A percentile compares a stretch with the other conserved stretches of the same genome.
Evolutionary conservation across 1,140 invertebrate genomes (phyloP).

Genomic region (Trichoplusia ni): DNA sequence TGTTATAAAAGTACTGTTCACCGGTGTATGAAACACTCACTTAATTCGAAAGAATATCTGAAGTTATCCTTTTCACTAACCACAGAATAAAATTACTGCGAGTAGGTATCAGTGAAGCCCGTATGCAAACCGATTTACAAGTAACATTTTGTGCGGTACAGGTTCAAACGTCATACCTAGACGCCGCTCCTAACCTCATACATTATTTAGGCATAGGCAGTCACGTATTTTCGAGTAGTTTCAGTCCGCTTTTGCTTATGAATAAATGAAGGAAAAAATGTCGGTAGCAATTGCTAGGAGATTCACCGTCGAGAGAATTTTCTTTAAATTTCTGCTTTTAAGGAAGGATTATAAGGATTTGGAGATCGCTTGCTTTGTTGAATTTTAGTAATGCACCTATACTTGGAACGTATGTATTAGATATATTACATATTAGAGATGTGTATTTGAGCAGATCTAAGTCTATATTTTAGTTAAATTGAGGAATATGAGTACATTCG

Average conservation of each 20-base stretch:
- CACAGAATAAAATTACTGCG: too few relatives aligned
- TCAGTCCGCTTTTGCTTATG: slow-evolving; percentile 68
- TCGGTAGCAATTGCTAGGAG: slow-evolving; percentile 61
- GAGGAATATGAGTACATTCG: too few relatives aligned
- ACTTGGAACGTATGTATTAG: too few relatives aligned
- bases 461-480: too few relatives aligned
- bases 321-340: slow-evolving; percentile 41
- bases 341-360: slow-evolving; percentile 12
- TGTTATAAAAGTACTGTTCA: too few relatives aligned
- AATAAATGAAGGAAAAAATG: slow-evolving; percentile 73
- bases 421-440: too few relatives aligned
- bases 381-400: too few relatives aligned
- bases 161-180: slow-evolving; percentile 28
- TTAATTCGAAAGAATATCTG: too few relatives aligned
- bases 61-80: too few relatives aligned
- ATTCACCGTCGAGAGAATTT: slow-evolving; percentile 44
- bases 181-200: slow-evolving; percentile 40
- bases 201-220: slow-evolving; percentile 67
- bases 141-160: not conserved
- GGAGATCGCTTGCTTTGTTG: too few relatives aligned
- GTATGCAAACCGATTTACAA: slow-evolving; percentile 8
- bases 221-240: slow-evolving; percentile 73
- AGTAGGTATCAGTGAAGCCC: not conserved
- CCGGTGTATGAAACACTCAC: too few relatives aligned
- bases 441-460: too few relatives aligned